Conservation (phyloP, 2,797 vertebrate genomes). For the Bryconaethiops microstoma region DNA sequence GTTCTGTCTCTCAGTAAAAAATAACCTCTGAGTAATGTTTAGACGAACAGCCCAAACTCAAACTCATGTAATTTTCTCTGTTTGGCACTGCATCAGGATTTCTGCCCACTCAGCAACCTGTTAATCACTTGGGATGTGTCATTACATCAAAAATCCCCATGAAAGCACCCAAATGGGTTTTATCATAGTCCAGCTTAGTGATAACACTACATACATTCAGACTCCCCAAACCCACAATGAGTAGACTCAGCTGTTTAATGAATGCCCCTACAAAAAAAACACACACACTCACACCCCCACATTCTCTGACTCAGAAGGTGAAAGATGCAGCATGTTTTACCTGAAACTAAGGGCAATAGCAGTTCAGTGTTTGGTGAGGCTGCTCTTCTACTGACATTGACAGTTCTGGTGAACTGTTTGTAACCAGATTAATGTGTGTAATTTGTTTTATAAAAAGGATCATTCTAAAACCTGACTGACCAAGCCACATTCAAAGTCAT, state of each 20-base stretch:
- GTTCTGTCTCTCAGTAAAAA: slow-evolving; percentile 34
- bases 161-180: slow-evolving; percentile 3
- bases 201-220: slow-evolving; percentile 16
- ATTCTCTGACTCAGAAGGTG: not conserved
- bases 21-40: slow-evolving; percentile 4
- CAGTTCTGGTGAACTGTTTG: no score
- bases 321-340: not conserved
- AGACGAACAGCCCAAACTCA: not conserved
- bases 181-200: slow-evolving; percentile 5
- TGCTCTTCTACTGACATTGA: no score
- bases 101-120: not conserved
- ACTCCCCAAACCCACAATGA: not conserved
- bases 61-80: not conserved
- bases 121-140: not conserved
- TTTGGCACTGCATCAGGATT: not conserved
- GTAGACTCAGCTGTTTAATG: slow-evolving; percentile 21
- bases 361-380: not conserved
- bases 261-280: not conserved
- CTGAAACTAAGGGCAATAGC: not conserved
- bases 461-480: not conserved
- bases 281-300: not conserved
- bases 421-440: no score
- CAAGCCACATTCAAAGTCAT: not conserved
- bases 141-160: not conserved
- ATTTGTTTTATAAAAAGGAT: no score